Base-by-base conservation (phyloP, 2,797 vertebrate species). In the Tauraco hartlaubi region DNA sequence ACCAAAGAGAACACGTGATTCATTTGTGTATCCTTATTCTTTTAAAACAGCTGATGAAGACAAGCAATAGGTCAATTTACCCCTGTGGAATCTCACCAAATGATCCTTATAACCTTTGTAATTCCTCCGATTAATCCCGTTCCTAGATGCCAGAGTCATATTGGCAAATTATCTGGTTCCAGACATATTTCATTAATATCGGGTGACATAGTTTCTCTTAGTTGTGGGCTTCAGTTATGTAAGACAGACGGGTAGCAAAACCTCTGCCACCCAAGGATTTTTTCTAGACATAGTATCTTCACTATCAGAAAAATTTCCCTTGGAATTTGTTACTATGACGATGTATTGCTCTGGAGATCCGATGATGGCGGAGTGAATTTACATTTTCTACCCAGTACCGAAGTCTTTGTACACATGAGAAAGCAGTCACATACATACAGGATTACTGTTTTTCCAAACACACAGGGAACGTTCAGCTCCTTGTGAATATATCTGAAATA, bases 41-140 rank as follows among this genome's bases (percentile, higher is more conserved):
- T 92, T 85, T 72, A 61, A 86, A 89, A 94, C 49, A 71, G 78
- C 69, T 77, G 71, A 95, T 75, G 89, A 94, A 94, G 64, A 86
- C 39, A 88, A 86, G 48, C 80, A 94, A 85, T 41, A 94, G 93
- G 78, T 94, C 83, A 75, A 26, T 76, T 67, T 94, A 44, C 15
- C 69, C 69, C 88, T 28, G 15, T 41, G 55, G 83, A 93, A 95
- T 83, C 0, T 0, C 52, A 85, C 44, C 76, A 80, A 59, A 48
- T 48, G 68, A 94, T 66, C 81, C 54, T 85, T 64, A 91, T 12
- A 92, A 96, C 81, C 37, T 66, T 73, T 75, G 12, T 68, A 92
- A 93, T 88, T 92, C 81, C 58, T 85, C 84, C 8, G 23, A 54
- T 86, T 95, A 93, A 95, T 84, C 84, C 80, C 16, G 3, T 51